Base-by-base conservation (phyloP, 1,140 invertebrate genomes). In the Oscheius sp. region DNA sequence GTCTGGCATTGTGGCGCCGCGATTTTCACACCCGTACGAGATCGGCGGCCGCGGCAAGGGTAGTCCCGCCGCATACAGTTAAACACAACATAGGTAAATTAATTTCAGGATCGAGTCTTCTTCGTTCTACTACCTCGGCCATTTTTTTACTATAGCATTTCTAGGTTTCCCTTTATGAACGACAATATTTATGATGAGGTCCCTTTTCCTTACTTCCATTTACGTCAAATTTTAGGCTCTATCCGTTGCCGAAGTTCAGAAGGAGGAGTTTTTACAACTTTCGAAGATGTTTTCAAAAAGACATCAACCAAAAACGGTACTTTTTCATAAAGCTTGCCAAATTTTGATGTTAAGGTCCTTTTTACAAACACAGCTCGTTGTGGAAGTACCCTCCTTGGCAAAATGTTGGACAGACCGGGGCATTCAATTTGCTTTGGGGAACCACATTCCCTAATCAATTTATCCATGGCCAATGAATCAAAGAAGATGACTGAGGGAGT, bases 281-380 rank as follows among this genome's bases (percentile, higher is more conserved):
- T 65, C 49, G 20, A 3, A 69, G 3, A 18, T 66, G 52, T 49
- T 69, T 35, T n/a, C 13, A 58, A 23, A 34, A 15, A 28, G 28
- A 4, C 68, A 65, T 20, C 58, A 29, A 4, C 20, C 32, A 36
- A 69, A 35, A n/a, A 42, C 38, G 38, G 38, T 42, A 42, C 10
- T 10, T 42, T n/a, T n/a, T n/a, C n/a, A n/a, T 10, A 42, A n/a
- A 42, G 38, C 10, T 42, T 42, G n/a, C 38, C n/a, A n/a, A 42
- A 10, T 42, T 42, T n/a, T n/a, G n/a, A n/a, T n/a, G n/a, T 42
- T n/a, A 10, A 42, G 38, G 63, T 69, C 63, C 66, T 69, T 28
- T 69, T 31, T 31, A 69, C 68, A 4, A 69, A 65, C 68, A 65
- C 58, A 18, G 68, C 65, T 10, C 68, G 68, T 29, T 69, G 68